Percentiles rank a stretch among this genome's conserved stretches.
Evolutionary conservation across 2,113 vertebrate species (phyloP).

Genomic region (Oncorhynchus keta): DNA sequence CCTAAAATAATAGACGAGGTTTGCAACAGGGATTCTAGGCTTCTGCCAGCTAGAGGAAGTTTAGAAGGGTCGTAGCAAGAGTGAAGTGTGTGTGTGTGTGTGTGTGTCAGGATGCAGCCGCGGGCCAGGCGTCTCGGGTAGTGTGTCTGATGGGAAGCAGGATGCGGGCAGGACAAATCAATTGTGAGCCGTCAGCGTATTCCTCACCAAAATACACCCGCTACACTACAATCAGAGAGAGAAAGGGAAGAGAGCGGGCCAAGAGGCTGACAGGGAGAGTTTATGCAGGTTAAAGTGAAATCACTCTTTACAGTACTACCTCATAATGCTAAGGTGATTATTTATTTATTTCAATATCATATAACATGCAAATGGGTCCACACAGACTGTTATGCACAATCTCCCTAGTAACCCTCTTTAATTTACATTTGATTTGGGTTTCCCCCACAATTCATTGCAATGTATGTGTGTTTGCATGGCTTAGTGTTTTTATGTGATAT

Average conservation of each 20-base stretch:
- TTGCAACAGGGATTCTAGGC: no score
- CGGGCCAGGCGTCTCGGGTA: conserved; percentile 14
- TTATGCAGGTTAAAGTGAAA: neutral
- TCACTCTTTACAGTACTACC: no score
- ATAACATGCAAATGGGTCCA: no score
- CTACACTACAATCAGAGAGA: neutral
- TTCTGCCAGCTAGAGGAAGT: neutral
- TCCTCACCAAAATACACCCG: neutral
- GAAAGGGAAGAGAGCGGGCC: neutral
- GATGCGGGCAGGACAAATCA: conserved; percentile 5
- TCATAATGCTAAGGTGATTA: no score
- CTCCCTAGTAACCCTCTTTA: no score
- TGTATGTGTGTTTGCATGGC: no score
- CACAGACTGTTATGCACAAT: no score
- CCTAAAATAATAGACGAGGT: no score
- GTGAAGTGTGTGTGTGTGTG: neutral
- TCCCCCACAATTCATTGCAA: no score
- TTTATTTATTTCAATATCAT: no score
- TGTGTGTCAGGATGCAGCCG: neutral
- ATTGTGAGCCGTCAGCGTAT: conserved; percentile 45
- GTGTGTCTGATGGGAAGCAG: conserved; percentile 9
- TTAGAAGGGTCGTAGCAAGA: neutral
- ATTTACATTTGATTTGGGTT: no score
- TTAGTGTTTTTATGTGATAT: no score
- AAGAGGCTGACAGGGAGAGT: neutral